Conservation (phyloP, 2,888 invertebrate species). For the Leptopilina syphax region DNA sequence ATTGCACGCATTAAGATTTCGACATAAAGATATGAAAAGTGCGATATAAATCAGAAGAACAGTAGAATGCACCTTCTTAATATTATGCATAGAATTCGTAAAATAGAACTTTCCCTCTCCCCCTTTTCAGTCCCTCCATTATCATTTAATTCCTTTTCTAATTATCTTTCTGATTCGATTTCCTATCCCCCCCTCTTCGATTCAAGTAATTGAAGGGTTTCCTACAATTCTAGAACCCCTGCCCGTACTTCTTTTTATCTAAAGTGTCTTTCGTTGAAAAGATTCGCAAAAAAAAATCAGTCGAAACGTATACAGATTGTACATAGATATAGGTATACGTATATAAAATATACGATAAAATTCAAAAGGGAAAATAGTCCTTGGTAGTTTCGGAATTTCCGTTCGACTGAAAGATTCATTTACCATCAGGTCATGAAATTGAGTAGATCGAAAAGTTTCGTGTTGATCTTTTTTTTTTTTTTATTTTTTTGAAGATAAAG, state of each 20-base stretch:
- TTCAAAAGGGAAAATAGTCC: not conserved
- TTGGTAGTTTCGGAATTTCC: not conserved
- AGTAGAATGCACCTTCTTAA: not conserved
- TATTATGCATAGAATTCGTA: slow-evolving; percentile 25
- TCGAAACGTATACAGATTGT: no score
- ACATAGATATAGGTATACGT: no score
- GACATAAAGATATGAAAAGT: not conserved
- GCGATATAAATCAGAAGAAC: not conserved
- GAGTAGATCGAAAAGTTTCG: slow-evolving; percentile 3
- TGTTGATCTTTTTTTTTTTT: not conserved
- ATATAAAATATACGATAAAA: not conserved
- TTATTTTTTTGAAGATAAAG: not conserved
- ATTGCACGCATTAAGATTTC: no score
- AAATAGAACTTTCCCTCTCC: not conserved
- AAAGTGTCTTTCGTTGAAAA: slow-evolving; percentile 28
- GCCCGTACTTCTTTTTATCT: slow-evolving; percentile 26
- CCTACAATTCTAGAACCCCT: not conserved
- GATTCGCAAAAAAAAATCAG: slow-evolving; percentile 15
- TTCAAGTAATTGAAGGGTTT: slow-evolving; percentile 24
- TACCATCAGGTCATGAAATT: not conserved
- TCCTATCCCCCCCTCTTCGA: slow-evolving; percentile 7
- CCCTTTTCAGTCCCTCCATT: not conserved
- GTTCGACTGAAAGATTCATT: not conserved
- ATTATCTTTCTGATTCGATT: slow-evolving; percentile 30
- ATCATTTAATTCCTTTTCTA: slow-evolving; percentile 30